phyloP scores from a whole-genome alignment of 2,113 vertebrate genomes.

The Phainopepla nitens region DNA sequence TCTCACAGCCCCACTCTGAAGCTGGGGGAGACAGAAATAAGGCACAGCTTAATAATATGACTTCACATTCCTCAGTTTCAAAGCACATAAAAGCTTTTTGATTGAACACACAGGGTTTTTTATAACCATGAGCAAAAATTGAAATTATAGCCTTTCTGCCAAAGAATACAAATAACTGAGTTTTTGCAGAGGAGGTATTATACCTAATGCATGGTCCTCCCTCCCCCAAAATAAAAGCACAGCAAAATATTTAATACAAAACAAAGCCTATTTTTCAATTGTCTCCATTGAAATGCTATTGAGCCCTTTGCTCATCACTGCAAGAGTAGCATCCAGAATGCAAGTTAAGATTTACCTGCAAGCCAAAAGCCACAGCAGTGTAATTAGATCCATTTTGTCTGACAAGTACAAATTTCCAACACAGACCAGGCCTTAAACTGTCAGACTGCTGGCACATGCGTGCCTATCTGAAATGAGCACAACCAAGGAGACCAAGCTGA shows the following conservation, averaged over 20 bases:
- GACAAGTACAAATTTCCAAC: not conserved
- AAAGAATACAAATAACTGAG: not conserved
- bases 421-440: not conserved
- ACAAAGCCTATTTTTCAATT: not conserved
- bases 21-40: not conserved
- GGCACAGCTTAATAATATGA: not conserved
- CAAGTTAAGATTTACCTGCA: not conserved
- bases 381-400: not conserved
- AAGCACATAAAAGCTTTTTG: slow-evolving; percentile 3
- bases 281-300: not conserved
- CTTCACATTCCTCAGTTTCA: not conserved
- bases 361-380: not conserved
- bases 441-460: not conserved
- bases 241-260: not conserved
- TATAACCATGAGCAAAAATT: not conserved
- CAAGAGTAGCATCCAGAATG: not conserved
- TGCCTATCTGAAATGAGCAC: rapidly evolving
- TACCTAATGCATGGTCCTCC: not conserved
- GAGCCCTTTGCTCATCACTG: not conserved
- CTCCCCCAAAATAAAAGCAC: not conserved
- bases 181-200: not conserved
- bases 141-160: slow-evolving; percentile 15
- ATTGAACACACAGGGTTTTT: not conserved
- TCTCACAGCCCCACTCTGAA: rapidly evolving
- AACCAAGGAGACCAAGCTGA: not conserved